These are phyloP conservation scores for Cyprinodon tularosa DNA, from an alignment of 2,113 vertebrate genomes.

Conservation along the genomic window DNA sequence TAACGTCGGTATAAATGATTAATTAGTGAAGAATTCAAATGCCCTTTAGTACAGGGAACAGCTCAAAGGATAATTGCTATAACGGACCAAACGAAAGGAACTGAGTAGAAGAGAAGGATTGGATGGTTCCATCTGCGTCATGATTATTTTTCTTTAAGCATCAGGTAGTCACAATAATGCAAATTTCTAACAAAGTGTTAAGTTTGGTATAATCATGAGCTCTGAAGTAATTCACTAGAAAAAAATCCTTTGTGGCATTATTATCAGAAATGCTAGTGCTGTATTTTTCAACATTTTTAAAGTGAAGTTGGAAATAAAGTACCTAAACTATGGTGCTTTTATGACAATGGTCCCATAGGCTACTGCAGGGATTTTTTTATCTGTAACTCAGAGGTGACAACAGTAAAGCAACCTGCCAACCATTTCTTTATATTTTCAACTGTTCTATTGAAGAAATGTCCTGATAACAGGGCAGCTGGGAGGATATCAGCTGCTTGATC, in stretches of 20 bases:
- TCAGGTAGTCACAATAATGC: neutral
- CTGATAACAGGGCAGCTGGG: constrained; percentile 45
- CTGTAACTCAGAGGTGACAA: constrained; percentile 52
- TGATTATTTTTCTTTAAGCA: too few species aligned
- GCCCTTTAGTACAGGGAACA: constrained; percentile 11
- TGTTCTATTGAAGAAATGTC: constrained; percentile 37
- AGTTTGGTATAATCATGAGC: constrained; percentile 1
- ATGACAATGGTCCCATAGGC: constrained; percentile 10
- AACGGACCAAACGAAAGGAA: constrained; percentile 1
- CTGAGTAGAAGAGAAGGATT: neutral
- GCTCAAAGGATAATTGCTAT: constrained; percentile 17
- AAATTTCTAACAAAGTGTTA: neutral
- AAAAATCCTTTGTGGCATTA: neutral
- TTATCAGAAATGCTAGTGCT: constrained; percentile 5
- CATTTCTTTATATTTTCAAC: constrained; percentile 50
- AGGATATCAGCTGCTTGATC: constrained; percentile 51
- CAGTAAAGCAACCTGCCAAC: constrained; percentile 28
- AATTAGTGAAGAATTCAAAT: constrained; percentile 25
- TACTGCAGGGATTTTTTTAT: constrained; percentile 22
- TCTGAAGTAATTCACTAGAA: neutral
- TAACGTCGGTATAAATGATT: neutral
- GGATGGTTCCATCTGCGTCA: neutral
- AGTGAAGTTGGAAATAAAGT: constrained; percentile 26
- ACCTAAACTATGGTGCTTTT: neutral
- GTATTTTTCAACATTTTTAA: constrained; percentile 5